Percentiles rank a stretch among this genome's conserved stretches.
Evolutionary conservation across 1,140 invertebrate genomes (phyloP).

Genomic region (Drosophila bocqueti): DNA sequence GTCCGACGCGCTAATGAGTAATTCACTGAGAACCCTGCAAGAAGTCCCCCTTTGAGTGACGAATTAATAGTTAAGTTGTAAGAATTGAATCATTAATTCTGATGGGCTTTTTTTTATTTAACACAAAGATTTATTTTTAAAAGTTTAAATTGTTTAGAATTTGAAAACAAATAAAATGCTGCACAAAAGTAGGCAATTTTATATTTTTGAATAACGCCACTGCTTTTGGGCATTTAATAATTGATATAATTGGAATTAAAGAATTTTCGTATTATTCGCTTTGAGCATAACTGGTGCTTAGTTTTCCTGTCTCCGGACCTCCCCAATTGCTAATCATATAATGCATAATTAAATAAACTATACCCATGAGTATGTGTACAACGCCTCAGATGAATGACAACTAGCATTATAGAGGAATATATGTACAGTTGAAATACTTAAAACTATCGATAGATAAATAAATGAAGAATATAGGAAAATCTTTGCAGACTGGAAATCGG

Average conservation of each 20-base stretch:
- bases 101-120: background rate
- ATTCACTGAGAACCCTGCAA: constrained; percentile 2
- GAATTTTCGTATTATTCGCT: background rate
- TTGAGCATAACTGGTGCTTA: too few species aligned
- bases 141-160: background rate
- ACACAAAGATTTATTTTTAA: background rate
- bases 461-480: constrained; percentile 1
- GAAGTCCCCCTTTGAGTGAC: background rate
- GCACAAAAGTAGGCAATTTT: background rate
- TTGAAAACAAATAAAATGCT: background rate
- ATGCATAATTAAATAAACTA: background rate
- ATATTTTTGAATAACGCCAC: too few species aligned
- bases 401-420: constrained; percentile 7
- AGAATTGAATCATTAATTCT: background rate
- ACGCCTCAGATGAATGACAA: background rate
- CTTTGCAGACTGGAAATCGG: background rate
- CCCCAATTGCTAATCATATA: background rate
- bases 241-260: background rate
- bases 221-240: too few species aligned
- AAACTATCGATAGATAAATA: background rate
- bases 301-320: background rate
- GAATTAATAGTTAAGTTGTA: background rate
- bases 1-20: constrained; percentile 30
- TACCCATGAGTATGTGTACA: background rate
- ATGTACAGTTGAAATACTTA: constrained; percentile 30